phyloP scores from a whole-genome alignment of 2,113 vertebrate genomes.

The Vulpes ferrilata region DNA sequence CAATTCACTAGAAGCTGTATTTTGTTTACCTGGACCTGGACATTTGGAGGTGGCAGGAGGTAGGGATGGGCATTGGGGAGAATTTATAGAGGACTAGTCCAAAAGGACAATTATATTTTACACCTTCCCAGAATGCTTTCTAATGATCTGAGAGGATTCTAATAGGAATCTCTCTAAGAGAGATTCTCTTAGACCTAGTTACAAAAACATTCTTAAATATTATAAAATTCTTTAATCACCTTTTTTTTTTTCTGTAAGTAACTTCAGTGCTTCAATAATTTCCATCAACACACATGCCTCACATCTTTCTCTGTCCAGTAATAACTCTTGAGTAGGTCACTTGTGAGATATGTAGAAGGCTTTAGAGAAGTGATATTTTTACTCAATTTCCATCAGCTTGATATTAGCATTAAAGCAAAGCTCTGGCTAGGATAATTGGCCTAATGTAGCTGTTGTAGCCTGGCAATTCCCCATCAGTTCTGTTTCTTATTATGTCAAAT shows the following conservation, averaged over 20 bases:
- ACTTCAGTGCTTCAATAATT: background rate
- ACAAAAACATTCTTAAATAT: background rate
- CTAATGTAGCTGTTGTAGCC: background rate
- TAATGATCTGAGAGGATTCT: background rate
- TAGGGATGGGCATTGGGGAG: accelerated
- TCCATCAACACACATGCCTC: background rate
- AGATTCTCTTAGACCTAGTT: background rate
- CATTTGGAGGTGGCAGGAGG: accelerated
- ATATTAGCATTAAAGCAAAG: background rate
- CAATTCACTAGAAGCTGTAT: background rate
- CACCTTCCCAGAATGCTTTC: background rate
- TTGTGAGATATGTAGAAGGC: background rate
- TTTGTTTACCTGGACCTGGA: background rate
- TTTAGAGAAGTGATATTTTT: slow-evolving; percentile 3
- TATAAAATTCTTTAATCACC: background rate
- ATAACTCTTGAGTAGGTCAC: background rate
- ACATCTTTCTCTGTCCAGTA: background rate
- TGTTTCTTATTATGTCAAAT: background rate
- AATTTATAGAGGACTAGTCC: background rate
- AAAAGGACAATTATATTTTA: background rate
- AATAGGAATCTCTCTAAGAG: too few relatives aligned
- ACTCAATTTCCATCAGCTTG: background rate
- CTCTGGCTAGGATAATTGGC: background rate
- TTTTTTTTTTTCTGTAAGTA: background rate
- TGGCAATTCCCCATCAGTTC: background rate